These are phyloP conservation scores for Ibycter americanus DNA, from an alignment of 2,797 vertebrate genomes.

Conservation along the genomic window DNA sequence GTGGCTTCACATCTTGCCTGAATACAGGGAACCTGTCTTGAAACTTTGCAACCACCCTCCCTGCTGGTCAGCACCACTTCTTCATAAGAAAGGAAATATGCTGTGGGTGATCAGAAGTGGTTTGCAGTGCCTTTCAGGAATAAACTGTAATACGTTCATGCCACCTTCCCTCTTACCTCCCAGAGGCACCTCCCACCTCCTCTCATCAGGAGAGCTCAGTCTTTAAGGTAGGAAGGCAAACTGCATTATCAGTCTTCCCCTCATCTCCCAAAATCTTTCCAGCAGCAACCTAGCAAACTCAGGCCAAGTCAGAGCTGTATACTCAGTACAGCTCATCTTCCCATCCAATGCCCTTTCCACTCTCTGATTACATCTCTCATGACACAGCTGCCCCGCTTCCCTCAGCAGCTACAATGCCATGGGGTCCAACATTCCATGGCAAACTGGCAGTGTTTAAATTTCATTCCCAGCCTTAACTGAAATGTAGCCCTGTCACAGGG, in stretches of 20 bases:
- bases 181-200: not conserved
- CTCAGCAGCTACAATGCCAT: not conserved
- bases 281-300: not conserved
- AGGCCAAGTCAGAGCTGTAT: not conserved
- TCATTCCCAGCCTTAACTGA: not conserved
- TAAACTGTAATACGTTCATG: not conserved
- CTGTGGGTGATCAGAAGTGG: not conserved
- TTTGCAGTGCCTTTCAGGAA: not conserved
- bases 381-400: not conserved
- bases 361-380: not conserved
- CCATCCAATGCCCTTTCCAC: not conserved
- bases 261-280: not conserved
- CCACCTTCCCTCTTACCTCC: not conserved
- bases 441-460: not conserved
- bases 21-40: not conserved
- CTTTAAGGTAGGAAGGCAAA: not conserved
- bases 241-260: not conserved
- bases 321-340: not conserved
- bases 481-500: not conserved
- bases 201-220: not conserved
- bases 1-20: constrained; percentile 6
- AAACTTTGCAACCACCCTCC: constrained; percentile 7
- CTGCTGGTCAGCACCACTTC: not conserved
- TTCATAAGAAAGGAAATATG: not conserved
- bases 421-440: not conserved